A percentile compares a stretch with the other conserved stretches of the same genome.
Conservation (phyloP, 2,113 vertebrate species). For the Anguilla japonica region DNA sequence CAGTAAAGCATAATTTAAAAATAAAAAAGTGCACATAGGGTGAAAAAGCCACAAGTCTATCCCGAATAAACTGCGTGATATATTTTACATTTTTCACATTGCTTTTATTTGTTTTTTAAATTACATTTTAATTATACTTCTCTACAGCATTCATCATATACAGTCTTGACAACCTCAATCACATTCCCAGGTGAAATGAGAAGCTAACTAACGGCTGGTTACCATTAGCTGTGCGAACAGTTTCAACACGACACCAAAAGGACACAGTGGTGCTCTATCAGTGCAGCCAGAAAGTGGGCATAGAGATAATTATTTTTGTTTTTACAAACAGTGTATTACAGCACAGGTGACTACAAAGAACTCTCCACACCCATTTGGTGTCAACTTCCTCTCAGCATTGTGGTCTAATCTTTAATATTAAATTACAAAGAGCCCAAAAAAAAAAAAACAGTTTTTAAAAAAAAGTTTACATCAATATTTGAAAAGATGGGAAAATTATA, state of each 20-base stretch:
- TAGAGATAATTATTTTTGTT: background rate
- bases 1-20: background rate
- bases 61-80: background rate
- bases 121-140: background rate
- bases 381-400: background rate
- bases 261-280: slow-evolving; percentile 5
- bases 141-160: background rate
- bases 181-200: background rate
- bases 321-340: background rate
- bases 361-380: background rate
- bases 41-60: background rate
- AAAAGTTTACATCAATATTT: background rate
- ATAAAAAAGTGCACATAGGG: slow-evolving; percentile 11
- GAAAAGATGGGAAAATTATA: background rate
- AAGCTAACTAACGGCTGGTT: background rate
- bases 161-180: background rate
- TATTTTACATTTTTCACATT: slow-evolving; percentile 18
- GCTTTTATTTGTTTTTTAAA: background rate
- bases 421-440: background rate
- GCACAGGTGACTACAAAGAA: background rate
- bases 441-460: background rate
- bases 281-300: background rate
- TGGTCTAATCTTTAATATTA: background rate
- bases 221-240: background rate
- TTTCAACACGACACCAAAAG: background rate